Evolutionary conservation across 2,888 invertebrate species (phyloP).

Genomic region (Eupeodes luniger): DNA sequence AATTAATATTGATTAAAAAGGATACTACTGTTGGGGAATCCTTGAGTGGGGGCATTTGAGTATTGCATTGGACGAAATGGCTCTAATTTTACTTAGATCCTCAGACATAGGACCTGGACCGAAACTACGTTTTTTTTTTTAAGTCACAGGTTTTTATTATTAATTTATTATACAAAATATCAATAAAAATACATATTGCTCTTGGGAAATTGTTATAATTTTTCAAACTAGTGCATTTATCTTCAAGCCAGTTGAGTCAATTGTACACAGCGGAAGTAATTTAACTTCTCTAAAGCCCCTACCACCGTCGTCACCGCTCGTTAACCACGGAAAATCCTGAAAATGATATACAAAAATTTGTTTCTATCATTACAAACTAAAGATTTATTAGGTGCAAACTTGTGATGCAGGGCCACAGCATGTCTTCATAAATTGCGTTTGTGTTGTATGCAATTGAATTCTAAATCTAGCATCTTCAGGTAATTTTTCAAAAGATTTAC

Average conservation of each 20-base stretch:
- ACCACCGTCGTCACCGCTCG: conserved; percentile 65
- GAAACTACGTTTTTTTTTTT: no score
- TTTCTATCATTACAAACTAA: no score
- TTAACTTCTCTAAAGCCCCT: conserved; percentile 67
- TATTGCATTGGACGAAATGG: no score
- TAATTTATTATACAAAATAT: no score
- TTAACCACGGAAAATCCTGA: conserved; percentile 83
- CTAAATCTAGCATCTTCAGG: conserved; percentile 79
- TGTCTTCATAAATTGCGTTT: conserved; percentile 79
- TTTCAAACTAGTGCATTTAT: conserved; percentile 79
- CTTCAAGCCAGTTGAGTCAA: conserved; percentile 79
- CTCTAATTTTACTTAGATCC: no score
- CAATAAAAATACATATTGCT: no score
- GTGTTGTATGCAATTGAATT: conserved; percentile 81
- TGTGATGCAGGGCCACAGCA: conserved; percentile 80
- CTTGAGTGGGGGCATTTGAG: no score
- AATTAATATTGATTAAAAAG: no score
- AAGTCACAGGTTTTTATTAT: no score
- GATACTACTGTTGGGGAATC: no score
- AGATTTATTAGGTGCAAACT: conserved; percentile 61
- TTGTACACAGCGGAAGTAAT: conserved; percentile 79
- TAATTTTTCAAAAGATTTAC: conserved; percentile 80
- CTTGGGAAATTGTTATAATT: not conserved
- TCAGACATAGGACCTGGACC: no score
- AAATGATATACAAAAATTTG: conserved; percentile 11